phyloP scores from a whole-genome alignment of 64 coral and sea anemone species.

The Orbicella faveolata region DNA sequence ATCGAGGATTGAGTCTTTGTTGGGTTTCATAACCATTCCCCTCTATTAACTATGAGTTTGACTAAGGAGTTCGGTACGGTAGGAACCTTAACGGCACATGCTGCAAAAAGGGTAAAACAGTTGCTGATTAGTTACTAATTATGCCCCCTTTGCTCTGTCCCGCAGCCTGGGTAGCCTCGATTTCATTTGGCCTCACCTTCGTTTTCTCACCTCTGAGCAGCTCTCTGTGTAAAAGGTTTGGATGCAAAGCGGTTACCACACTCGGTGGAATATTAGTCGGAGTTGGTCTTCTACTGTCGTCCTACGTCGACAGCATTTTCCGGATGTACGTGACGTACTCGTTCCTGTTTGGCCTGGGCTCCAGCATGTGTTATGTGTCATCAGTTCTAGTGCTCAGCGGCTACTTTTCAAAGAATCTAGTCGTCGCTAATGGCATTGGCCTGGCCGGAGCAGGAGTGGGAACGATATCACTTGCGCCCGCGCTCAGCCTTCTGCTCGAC shows the following conservation, averaged over 20 bases:
- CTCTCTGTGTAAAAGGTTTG: slow-evolving; percentile 45
- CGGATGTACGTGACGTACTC: slow-evolving; percentile 83
- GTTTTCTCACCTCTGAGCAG: slow-evolving; percentile 57
- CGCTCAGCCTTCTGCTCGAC: slow-evolving; percentile 48
- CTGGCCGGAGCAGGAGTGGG: slow-evolving; percentile 80
- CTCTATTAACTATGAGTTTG: no score
- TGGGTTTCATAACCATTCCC: no score
- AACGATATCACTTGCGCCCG: slow-evolving; percentile 65
- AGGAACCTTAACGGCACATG: no score
- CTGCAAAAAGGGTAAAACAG: no score
- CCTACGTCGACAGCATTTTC: slow-evolving; percentile 54
- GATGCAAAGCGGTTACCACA: slow-evolving; percentile 35
- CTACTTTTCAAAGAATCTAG: slow-evolving; percentile 79
- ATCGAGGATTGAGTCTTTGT: no score
- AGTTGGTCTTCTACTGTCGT: slow-evolving; percentile 51
- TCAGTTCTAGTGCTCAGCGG: slow-evolving; percentile 70
- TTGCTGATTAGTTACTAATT: neutral
- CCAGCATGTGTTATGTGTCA: slow-evolving; percentile 76
- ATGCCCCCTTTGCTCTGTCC: neutral
- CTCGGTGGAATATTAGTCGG: slow-evolving; percentile 63
- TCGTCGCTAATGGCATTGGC: slow-evolving; percentile 71
- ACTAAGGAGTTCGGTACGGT: no score
- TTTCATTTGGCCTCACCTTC: slow-evolving; percentile 75
- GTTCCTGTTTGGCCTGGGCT: slow-evolving; percentile 58
- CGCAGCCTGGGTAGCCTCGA: slow-evolving; percentile 78